A percentile compares a stretch with the other conserved stretches of the same genome.
Conservation (phyloP, 1,140 invertebrate genomes). For the Antheraea pernyi region DNA sequence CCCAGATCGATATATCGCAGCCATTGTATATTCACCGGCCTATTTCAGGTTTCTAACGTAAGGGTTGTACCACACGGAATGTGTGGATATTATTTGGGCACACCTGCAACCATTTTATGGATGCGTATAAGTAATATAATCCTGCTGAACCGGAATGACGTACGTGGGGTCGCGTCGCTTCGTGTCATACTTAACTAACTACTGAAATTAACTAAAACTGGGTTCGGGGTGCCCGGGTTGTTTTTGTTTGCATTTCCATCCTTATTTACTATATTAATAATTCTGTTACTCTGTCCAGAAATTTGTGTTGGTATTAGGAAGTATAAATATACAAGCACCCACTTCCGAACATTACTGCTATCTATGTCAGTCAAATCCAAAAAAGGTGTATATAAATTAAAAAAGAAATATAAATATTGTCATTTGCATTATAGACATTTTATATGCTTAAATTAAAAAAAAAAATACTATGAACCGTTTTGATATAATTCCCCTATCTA, state of each 20-base stretch:
- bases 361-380: too few relatives aligned
- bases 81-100: not conserved
- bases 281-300: too few relatives aligned
- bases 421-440: too few relatives aligned
- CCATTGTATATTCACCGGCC: conserved; percentile 49
- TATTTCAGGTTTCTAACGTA: conserved; percentile 43
- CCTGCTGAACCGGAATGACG: not conserved
- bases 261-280: too few relatives aligned
- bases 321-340: too few relatives aligned
- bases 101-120: conserved; percentile 1
- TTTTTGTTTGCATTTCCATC: not conserved
- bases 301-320: too few relatives aligned
- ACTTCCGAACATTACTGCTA: too few relatives aligned
- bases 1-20: conserved; percentile 41
- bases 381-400: too few relatives aligned
- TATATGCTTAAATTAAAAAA: too few relatives aligned
- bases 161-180: not conserved
- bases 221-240: not conserved
- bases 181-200: not conserved
- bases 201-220: conserved; percentile 1
- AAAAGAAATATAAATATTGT: too few relatives aligned
- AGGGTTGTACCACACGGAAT: not conserved
- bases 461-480: too few relatives aligned
- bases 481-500: too few relatives aligned
- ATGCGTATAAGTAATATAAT: not conserved